Conservation (phyloP, 2,797 vertebrate genomes). For the Allenopithecus nigroviridis region DNA sequence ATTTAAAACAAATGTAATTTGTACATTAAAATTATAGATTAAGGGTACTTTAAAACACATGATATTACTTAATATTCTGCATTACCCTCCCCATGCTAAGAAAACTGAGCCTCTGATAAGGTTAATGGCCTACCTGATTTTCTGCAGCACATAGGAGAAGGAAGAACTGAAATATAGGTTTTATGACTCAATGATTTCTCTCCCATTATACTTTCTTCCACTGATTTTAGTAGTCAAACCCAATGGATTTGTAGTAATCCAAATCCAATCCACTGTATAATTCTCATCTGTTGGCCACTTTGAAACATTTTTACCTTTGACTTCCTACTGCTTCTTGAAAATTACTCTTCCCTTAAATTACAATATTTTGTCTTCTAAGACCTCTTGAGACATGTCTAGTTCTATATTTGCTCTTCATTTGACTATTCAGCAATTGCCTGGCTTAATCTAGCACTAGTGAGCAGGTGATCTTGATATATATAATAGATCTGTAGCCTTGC, state of each 20-base stretch:
- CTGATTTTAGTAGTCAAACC: constrained; percentile 8
- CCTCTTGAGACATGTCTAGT: neutral
- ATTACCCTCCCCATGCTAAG: neutral
- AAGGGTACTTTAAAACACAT: neutral
- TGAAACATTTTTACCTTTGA: constrained; percentile 5
- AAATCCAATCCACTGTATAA: constrained; percentile 9
- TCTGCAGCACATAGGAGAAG: neutral
- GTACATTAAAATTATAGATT: neutral
- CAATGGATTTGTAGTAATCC: neutral
- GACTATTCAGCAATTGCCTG: neutral
- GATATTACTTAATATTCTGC: neutral
- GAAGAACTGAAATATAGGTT: neutral
- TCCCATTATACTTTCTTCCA: neutral
- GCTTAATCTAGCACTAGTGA: neutral
- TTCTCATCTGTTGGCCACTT: constrained; percentile 31
- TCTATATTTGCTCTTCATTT: neutral
- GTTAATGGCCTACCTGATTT: constrained; percentile 34
- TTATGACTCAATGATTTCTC: neutral
- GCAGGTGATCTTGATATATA: constrained; percentile 19
- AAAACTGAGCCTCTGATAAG: neutral
- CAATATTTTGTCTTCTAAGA: constrained; percentile 13
- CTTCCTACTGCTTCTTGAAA: neutral
- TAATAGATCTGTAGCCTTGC: neutral
- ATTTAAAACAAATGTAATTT: neutral
- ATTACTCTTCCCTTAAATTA: neutral